These are phyloP conservation scores for Diplazon laetatorius DNA, from an alignment of 2,888 invertebrate genomes.

Conservation along the genomic window DNA sequence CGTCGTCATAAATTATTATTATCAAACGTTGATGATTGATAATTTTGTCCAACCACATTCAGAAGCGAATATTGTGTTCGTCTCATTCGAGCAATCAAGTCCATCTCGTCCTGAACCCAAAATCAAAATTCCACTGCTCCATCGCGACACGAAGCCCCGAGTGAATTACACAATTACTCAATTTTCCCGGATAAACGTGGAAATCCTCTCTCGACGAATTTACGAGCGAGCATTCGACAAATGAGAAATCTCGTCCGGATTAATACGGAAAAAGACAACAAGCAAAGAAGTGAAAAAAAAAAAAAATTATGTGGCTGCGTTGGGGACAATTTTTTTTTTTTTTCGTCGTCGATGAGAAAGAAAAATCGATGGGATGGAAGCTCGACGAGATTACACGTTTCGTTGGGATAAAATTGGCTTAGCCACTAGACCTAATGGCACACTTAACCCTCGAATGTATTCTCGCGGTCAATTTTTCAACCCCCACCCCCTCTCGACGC, in stretches of 20 bases:
- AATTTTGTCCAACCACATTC: conserved; percentile 38
- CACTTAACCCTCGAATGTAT: conserved; percentile 27
- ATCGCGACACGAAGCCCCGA: neutral
- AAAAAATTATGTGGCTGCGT: no score
- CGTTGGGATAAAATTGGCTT: conserved; percentile 32
- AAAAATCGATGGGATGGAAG: conserved; percentile 43
- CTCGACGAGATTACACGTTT: conserved; percentile 23
- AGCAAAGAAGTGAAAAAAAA: neutral
- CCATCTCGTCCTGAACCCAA: conserved; percentile 39
- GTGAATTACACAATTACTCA: conserved; percentile 32
- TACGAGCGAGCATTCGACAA: conserved; percentile 32
- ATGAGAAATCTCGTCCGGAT: conserved; percentile 36
- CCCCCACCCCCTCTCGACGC: no score
- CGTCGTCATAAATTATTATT: neutral
- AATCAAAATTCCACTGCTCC: no score
- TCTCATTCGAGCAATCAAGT: conserved; percentile 48
- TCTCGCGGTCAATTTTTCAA: neutral
- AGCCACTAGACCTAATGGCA: conserved; percentile 17
- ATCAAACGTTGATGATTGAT: no score
- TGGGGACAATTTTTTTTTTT: neutral
- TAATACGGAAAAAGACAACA: neutral
- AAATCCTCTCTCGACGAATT: conserved; percentile 42
- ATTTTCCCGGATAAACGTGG: conserved; percentile 17
- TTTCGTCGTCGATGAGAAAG: conserved; percentile 1
- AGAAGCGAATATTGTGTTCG: conserved; percentile 12